These are phyloP conservation scores for Catamblyrhynchus diadema DNA, from an alignment of 2,797 vertebrate genomes.

Conservation along the genomic window DNA sequence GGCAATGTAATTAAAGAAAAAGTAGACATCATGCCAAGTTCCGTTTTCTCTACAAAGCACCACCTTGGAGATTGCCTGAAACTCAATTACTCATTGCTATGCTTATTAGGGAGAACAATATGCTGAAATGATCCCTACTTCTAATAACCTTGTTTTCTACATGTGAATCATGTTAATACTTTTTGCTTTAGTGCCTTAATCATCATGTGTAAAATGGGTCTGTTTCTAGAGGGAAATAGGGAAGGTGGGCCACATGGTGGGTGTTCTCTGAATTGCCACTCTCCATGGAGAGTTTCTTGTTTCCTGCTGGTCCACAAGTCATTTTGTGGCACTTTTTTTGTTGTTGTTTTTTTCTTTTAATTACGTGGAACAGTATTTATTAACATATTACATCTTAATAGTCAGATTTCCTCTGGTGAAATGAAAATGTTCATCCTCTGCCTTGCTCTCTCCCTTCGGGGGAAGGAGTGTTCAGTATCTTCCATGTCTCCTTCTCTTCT, in stretches of 20 bases:
- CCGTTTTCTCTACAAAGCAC: constrained; percentile 56
- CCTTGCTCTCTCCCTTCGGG: neutral
- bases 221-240: neutral
- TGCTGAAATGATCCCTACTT: constrained; percentile 61
- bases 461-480: neutral
- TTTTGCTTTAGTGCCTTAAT: constrained; percentile 46
- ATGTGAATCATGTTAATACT: constrained; percentile 63
- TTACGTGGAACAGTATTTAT: neutral
- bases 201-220: constrained; percentile 4
- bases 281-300: neutral
- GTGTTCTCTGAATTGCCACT: constrained; percentile 19
- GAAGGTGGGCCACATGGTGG: neutral
- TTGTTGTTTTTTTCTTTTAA: neutral
- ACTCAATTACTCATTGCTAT: constrained; percentile 71
- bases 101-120: constrained; percentile 72
- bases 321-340: neutral
- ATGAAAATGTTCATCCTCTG: neutral
- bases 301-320: neutral
- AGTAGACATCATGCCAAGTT: constrained; percentile 64
- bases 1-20: constrained; percentile 73
- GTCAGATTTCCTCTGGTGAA: neutral
- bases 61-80: constrained; percentile 73
- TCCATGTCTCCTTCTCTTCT: neutral
- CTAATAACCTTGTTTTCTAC: constrained; percentile 72
- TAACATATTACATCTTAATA: constrained; percentile 20